Percentiles rank a stretch among this genome's conserved stretches.
These are phyloP conservation scores for Telenomus remus DNA, from an alignment of 1,140 invertebrate genomes.

Conservation along the genomic window DNA sequence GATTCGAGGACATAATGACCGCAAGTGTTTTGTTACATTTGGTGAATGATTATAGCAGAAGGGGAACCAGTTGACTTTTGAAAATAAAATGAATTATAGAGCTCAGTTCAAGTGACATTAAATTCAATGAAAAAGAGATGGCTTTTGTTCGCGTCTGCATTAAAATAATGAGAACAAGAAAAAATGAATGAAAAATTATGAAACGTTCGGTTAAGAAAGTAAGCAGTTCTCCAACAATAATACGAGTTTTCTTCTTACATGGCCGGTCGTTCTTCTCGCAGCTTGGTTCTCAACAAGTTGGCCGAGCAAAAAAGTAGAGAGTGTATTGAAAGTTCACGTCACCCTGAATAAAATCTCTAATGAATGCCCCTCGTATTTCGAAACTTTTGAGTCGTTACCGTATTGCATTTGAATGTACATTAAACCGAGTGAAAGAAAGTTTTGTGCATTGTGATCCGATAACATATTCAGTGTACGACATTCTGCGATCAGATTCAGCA, in stretches of 20 bases:
- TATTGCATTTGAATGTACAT: constrained; percentile 43
- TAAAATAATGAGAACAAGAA: not conserved
- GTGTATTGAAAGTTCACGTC: constrained; percentile 14
- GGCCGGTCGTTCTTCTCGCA: not conserved
- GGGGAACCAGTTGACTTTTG: not conserved
- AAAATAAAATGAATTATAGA: not conserved
- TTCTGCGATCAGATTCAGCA: constrained; percentile 19
- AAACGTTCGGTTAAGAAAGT: not conserved
- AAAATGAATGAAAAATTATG: not conserved
- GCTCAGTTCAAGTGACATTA: too few relatives aligned
- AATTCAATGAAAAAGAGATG: too few relatives aligned
- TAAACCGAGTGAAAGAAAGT: constrained; percentile 45
- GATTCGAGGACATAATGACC: not conserved
- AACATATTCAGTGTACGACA: constrained; percentile 44
- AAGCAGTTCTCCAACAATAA: not conserved
- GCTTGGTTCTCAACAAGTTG: constrained; percentile 24
- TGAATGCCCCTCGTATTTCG: constrained; percentile 39
- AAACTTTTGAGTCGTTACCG: constrained; percentile 38
- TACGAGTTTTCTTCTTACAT: not conserved
- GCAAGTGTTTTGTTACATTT: not conserved
- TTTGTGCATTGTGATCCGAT: constrained; percentile 38
- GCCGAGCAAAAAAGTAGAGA: constrained; percentile 4
- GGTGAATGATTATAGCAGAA: not conserved
- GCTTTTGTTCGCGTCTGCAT: too few relatives aligned
- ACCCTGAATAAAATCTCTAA: constrained; percentile 27